Evolutionary conservation across 2,888 invertebrate genomes (phyloP), one percentile per base, ranked within the genome.

Genomic region (Magallana nippona): DNA sequence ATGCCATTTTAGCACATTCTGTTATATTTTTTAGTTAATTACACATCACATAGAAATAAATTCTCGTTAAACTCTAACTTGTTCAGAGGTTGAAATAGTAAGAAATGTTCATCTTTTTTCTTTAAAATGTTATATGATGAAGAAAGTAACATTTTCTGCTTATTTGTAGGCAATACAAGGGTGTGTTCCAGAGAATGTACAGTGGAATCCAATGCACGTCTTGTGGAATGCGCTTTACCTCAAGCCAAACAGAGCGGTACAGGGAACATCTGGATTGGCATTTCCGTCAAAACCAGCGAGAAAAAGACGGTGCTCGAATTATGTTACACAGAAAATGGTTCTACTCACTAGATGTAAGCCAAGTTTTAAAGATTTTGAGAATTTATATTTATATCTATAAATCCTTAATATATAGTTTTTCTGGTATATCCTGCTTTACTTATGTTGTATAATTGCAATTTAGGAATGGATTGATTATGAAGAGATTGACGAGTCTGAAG

Each of bases 261-360:
- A 92, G 94, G 91, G 97, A 98, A 93, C 99, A 99, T 95, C 96
- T 99, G 86, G 99, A 99, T 95, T 99, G 99, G 99, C 99, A 99
- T 95, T 99, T 99, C 95, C 85, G 93, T 32, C 97, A 98, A 94
- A 99, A 99, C 95, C 95, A 98, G 1, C 95, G 97, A 83, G 98
- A 98, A 90, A 96, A 98, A 88, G 97, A 97, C 93, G 97, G 97
- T 32, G 89, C 89, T 22, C 95, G 97, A 15, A 96, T 97, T 82
- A 97, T 97, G 0, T 97, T 97, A 91, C 96, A 96, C 55, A 95
- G 98, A 2, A 96, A 96, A 91, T 98, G 98, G 98, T 98, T 97
- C 94, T 98, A 98, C 93, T 96, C 97, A 91, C 89, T 93, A n/a
- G 90, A 92, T 87, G 95, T 95, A 89, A 92, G 93, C 92, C 62